A percentile compares a stretch with the other conserved stretches of the same genome.
Evolutionary conservation across 1,140 invertebrate species (phyloP).

Genomic region (Bombus soroeensis): DNA sequence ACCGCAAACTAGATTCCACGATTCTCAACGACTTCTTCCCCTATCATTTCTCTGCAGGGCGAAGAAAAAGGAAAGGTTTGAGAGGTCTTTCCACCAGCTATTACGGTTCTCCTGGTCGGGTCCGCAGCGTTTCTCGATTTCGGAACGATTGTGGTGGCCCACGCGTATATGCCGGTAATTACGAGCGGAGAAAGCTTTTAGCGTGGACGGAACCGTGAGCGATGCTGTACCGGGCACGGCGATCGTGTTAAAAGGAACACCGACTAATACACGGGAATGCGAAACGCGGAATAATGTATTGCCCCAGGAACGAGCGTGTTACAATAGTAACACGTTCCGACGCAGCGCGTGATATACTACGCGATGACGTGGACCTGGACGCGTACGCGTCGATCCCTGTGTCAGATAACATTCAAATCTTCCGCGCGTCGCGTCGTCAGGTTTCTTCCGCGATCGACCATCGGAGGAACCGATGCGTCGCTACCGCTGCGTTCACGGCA

Average conservation of each 20-base stretch:
- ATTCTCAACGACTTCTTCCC: neutral
- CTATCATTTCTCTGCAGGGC: neutral
- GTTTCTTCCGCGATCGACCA: neutral
- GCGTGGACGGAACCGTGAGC: slow-evolving; percentile 64
- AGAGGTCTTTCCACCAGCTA: slow-evolving; percentile 47
- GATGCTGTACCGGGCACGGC: slow-evolving; percentile 59
- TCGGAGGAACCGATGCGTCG: neutral
- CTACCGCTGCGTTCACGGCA: neutral
- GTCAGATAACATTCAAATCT: slow-evolving; percentile 47
- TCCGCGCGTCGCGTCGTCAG: neutral
- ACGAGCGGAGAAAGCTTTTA: slow-evolving; percentile 77
- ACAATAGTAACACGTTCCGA: slow-evolving; percentile 67
- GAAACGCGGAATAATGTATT: slow-evolving; percentile 69
- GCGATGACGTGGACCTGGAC: slow-evolving; percentile 57
- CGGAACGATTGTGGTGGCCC: slow-evolving; percentile 60
- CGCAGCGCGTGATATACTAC: slow-evolving; percentile 63
- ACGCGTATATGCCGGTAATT: slow-evolving; percentile 74
- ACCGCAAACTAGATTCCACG: too few relatives aligned
- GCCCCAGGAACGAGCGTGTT: slow-evolving; percentile 64
- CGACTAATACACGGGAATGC: slow-evolving; percentile 68
- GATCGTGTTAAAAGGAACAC: slow-evolving; percentile 60
- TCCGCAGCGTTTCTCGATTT: slow-evolving; percentile 70
- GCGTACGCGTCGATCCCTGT: slow-evolving; percentile 36
- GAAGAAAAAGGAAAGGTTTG: neutral
- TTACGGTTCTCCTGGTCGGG: slow-evolving; percentile 72